These are phyloP conservation scores for Chironomus riparius DNA, from an alignment of 2,888 invertebrate species.

Conservation along the genomic window DNA sequence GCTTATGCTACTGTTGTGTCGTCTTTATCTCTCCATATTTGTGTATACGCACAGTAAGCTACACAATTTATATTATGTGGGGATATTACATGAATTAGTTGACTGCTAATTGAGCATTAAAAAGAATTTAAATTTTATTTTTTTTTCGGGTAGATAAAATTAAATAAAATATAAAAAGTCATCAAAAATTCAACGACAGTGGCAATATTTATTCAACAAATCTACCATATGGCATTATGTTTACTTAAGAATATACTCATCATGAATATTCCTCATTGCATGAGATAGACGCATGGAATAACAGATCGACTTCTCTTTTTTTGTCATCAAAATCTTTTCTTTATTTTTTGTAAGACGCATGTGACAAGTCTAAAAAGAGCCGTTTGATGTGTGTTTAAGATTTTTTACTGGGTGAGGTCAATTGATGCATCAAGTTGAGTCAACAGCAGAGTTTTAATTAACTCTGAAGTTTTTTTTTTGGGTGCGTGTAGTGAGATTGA, in stretches of 20 bases:
- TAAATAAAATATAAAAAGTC: background rate
- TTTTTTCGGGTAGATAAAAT: background rate
- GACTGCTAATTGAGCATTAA: slow-evolving; percentile 23
- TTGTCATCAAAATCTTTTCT: no score
- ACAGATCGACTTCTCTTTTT: background rate
- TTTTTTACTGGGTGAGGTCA: no score
- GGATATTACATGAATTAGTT: slow-evolving; percentile 3
- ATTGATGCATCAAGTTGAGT: no score
- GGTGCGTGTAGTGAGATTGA: no score
- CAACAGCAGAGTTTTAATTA: no score
- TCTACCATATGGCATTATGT: slow-evolving; percentile 24
- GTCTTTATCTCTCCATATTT: background rate
- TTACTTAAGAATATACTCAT: slow-evolving; percentile 16
- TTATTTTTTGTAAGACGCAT: no score
- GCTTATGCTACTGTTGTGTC: background rate
- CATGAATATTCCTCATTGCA: background rate
- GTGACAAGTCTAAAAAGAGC: no score
- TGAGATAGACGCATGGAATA: background rate
- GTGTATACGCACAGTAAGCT: background rate
- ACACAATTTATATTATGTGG: background rate
- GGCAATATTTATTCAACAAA: slow-evolving; percentile 25
- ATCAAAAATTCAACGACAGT: background rate
- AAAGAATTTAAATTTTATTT: background rate
- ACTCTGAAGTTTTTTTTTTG: no score
- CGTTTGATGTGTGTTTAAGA: no score